Base-by-base conservation (phyloP, 1,140 invertebrate species). In the Habropoda laboriosa region DNA sequence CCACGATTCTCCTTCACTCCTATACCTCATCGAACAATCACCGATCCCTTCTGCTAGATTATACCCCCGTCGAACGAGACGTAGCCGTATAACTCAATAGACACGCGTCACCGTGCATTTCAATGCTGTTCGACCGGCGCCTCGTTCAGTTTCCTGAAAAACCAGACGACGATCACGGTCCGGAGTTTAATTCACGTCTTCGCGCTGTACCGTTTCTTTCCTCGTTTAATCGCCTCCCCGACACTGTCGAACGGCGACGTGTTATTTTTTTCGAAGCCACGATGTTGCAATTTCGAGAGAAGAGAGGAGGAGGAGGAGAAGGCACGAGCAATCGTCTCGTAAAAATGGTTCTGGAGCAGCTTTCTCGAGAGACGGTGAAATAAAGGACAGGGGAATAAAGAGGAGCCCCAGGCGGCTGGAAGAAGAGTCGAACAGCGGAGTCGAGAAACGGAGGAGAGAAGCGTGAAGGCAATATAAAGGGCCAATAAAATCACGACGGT, bases 401-500 rank as follows among this genome's bases (percentile, higher is more conserved):
- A 55, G 21, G 27, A 49, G 53, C 55, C 70, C 27, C 70, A 18
- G 40, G 38, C 63, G 53, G 58, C 21, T 3, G 27, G 42, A 66
- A 51, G 66, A 68, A 40, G 55, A 78, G 51, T 72, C 53, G 63
- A 80, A 45, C 27, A 13, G 10, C 24, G 74, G 10, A 30, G 49
- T 27, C 30, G 53, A 47, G 49, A 35, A 73, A 61, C 30, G 57
- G 35, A 32, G 73, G 38, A 35, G 67, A 58, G 71, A 58, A 68
- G 63, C 51, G 72, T 45, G 60, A 70, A 86, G 64, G 82, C 80
- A 87, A 87, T 87, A 87, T 86, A 87, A 86, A 82, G 67, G 80
- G 68, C 79, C 85, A 86, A 87, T 87, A 87, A 87, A 87, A 85
- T 87, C 86, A 86, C 82, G 82, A 85, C 63, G 80, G 51, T 64